phyloP scores from a whole-genome alignment of 2,888 invertebrate species.

The Brassicogethes aeneus region DNA sequence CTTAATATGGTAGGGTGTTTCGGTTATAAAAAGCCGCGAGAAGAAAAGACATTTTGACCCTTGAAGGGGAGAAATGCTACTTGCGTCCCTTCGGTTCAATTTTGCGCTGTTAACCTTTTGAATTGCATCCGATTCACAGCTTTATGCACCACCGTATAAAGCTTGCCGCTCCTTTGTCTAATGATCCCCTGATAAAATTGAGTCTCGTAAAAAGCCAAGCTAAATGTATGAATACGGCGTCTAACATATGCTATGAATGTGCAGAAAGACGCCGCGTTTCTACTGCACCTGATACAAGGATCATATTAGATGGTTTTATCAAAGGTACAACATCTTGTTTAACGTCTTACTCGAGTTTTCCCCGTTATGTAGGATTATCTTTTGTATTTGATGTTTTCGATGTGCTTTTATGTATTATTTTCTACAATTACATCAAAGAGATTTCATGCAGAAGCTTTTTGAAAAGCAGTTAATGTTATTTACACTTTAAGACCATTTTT shows the following conservation, averaged over 20 bases:
- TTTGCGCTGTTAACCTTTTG: slow-evolving; percentile 32
- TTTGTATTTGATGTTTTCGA: neutral
- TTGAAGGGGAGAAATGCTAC: slow-evolving; percentile 22
- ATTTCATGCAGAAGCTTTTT: too few relatives aligned
- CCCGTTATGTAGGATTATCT: neutral
- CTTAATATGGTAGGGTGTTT: slow-evolving; percentile 25
- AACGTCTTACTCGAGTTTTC: slow-evolving; percentile 4
- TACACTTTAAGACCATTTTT: too few relatives aligned
- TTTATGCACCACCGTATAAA: slow-evolving; percentile 15
- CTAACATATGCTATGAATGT: slow-evolving; percentile 20
- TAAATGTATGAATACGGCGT: slow-evolving; percentile 31
- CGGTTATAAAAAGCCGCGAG: slow-evolving; percentile 35
- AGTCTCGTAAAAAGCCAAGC: slow-evolving; percentile 25
- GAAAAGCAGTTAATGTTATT: too few relatives aligned
- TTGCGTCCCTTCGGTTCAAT: slow-evolving; percentile 32
- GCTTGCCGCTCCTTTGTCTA: slow-evolving; percentile 16
- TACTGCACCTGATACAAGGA: slow-evolving; percentile 22
- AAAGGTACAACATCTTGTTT: slow-evolving; percentile 14
- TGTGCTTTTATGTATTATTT: too few relatives aligned
- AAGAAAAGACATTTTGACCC: slow-evolving; percentile 36
- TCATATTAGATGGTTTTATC: slow-evolving; percentile 10
- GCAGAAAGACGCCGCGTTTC: slow-evolving; percentile 11
- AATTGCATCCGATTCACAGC: slow-evolving; percentile 17
- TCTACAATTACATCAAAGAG: too few relatives aligned
- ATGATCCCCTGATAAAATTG: slow-evolving; percentile 29